These are phyloP conservation scores for Eriosoma lanigerum DNA, from an alignment of 1,140 invertebrate species.

Conservation along the genomic window DNA sequence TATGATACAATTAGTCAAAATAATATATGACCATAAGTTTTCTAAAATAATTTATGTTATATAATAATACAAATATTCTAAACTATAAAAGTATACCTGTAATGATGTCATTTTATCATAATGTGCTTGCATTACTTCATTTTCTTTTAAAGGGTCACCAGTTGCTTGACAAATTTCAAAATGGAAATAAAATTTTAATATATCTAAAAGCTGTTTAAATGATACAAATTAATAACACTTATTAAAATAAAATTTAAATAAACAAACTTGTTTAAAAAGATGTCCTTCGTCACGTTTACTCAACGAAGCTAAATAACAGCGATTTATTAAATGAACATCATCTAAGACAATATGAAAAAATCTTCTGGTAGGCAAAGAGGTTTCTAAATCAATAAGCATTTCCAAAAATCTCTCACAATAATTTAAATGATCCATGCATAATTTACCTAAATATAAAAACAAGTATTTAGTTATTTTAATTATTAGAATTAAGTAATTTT, in stretches of 20 bases:
- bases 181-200: conserved; percentile 93
- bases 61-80: background rate
- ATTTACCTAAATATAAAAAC: conserved; percentile 58
- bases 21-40: too few relatives aligned
- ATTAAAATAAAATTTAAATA: conserved; percentile 54
- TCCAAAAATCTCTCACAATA: conserved; percentile 97
- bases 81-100: conserved; percentile 66
- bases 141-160: conserved; percentile 90
- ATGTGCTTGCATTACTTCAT: conserved; percentile 90
- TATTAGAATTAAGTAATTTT: too few relatives aligned
- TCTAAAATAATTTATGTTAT: background rate
- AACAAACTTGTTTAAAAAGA: conserved; percentile 80
- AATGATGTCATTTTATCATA: conserved; percentile 87
- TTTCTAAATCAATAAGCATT: conserved; percentile 94
- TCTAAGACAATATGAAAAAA: conserved; percentile 97
- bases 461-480: conserved; percentile 10
- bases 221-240: conserved; percentile 40
- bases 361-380: conserved; percentile 87
- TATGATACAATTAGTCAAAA: too few relatives aligned
- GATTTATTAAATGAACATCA: conserved; percentile 90
- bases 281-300: conserved; percentile 79
- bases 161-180: conserved; percentile 98
- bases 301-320: conserved; percentile 80
- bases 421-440: conserved; percentile 66
- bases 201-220: conserved; percentile 77